Evolutionary conservation across 2,113 vertebrate species (phyloP).

Genomic region (Hyaena hyaena): DNA sequence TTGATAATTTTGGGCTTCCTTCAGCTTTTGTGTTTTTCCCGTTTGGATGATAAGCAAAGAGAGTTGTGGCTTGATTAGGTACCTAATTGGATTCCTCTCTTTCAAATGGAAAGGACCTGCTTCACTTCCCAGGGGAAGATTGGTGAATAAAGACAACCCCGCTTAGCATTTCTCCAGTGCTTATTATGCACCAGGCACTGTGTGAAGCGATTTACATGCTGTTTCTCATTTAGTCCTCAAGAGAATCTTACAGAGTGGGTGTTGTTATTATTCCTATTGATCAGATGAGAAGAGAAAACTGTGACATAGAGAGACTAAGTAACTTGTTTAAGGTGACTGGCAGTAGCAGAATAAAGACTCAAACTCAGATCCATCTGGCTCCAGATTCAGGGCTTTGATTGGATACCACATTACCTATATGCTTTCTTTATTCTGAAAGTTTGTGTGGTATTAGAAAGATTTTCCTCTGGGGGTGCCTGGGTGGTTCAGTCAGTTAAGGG

Average conservation of each 20-base stretch:
- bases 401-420: not conserved
- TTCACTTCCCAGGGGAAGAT: not conserved
- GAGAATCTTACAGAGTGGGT: not conserved
- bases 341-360: not conserved
- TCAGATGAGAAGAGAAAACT: not conserved
- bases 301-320: not conserved
- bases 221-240: not conserved
- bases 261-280: not conserved
- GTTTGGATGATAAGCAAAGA: not conserved
- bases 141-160: not conserved
- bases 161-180: not conserved
- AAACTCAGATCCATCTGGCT: not conserved
- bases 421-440: not conserved
- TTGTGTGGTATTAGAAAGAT: not conserved
- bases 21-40: constrained; percentile 31
- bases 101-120: not conserved
- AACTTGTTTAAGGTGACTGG: not conserved
- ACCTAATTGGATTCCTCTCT: not conserved
- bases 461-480: not conserved
- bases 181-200: not conserved
- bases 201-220: not conserved
- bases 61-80: not conserved
- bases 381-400: not conserved
- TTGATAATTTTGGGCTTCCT: not conserved
- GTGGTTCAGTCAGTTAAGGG: too few relatives aligned